Percentiles rank a stretch among this genome's conserved stretches.
phyloP scores from a whole-genome alignment of 2,797 vertebrate genomes.

The Momotus momota region DNA sequence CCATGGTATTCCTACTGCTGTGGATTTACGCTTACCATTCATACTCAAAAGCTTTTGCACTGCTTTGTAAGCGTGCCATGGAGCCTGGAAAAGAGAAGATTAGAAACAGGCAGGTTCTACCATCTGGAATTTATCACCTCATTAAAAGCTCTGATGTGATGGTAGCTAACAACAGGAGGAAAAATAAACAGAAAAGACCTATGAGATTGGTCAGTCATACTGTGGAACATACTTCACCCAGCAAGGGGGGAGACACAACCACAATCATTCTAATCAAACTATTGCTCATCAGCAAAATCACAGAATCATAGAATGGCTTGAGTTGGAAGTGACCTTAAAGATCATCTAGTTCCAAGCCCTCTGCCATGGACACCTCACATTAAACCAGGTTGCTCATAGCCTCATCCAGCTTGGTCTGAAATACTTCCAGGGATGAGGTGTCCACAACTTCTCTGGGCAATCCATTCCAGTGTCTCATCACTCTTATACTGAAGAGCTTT shows the following conservation, averaged over 20 bases:
- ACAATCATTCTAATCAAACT: background rate
- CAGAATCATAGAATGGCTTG: no score
- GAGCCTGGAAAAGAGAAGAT: background rate
- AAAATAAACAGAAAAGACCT: constrained; percentile 1
- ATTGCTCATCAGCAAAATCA: background rate
- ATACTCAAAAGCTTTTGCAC: background rate
- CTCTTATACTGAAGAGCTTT: no score
- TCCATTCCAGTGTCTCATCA: no score
- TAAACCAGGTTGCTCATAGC: no score
- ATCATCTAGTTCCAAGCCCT: no score
- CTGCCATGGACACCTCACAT: no score
- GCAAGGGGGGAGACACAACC: background rate
- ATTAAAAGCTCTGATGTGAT: background rate
- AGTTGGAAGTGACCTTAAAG: no score
- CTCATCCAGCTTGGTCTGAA: no score
- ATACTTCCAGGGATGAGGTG: no score
- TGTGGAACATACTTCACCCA: background rate
- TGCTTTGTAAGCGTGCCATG: background rate
- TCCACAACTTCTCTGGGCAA: no score
- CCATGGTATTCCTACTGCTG: background rate
- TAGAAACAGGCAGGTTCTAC: background rate
- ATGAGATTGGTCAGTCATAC: background rate
- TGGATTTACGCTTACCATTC: background rate
- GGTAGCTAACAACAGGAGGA: background rate
- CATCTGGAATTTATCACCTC: constrained; percentile 19